phyloP scores from a whole-genome alignment of 2,113 vertebrate species.

The Hemiprocne comata region DNA sequence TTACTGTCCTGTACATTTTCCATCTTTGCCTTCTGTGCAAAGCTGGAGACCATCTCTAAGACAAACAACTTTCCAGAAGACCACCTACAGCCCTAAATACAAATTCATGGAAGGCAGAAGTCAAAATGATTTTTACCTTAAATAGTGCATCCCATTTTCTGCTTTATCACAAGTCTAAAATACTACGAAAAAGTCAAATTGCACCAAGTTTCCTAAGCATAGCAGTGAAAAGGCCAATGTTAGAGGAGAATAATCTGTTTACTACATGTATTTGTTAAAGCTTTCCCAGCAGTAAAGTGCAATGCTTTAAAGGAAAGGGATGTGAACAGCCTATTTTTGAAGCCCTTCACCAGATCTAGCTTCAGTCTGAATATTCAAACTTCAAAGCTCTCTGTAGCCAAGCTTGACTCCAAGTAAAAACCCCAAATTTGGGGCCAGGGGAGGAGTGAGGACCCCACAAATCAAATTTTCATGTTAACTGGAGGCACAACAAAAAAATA shows the following conservation, averaged over 20 bases:
- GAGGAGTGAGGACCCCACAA: background rate
- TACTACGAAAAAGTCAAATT: background rate
- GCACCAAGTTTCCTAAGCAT: background rate
- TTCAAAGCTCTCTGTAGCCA: background rate
- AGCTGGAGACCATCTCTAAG: background rate
- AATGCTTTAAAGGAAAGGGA: background rate
- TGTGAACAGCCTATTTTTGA: background rate
- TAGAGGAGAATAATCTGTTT: background rate
- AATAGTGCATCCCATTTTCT: background rate
- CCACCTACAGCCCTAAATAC: background rate
- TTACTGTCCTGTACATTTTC: background rate
- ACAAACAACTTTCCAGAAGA: background rate
- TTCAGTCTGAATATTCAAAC: background rate
- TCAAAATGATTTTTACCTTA: background rate
- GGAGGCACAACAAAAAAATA: background rate
- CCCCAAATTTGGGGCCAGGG: background rate
- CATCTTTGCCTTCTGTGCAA: background rate
- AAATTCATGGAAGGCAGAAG: background rate
- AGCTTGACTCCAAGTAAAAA: background rate
- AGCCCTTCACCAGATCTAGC: background rate
- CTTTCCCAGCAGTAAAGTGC: background rate
- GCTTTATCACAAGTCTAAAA: background rate
- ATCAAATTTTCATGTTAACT: background rate
- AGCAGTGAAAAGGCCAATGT: background rate
- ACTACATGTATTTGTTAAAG: background rate